These are phyloP conservation scores for Engraulis encrasicolus DNA, from an alignment of 2,113 vertebrate genomes.

Conservation along the genomic window DNA sequence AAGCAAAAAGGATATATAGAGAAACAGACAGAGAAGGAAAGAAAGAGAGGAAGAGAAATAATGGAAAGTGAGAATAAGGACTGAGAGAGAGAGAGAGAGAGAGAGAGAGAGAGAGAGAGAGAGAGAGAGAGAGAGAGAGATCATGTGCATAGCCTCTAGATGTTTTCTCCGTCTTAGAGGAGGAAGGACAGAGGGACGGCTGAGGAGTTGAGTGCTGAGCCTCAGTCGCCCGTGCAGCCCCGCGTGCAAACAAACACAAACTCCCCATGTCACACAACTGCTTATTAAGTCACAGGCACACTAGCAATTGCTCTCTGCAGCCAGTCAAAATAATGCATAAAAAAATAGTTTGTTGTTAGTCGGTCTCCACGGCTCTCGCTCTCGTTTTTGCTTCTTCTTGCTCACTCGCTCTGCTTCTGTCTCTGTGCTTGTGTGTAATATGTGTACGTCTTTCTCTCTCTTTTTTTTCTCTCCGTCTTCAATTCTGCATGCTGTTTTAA, in stretches of 20 bases:
- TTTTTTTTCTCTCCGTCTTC: no score
- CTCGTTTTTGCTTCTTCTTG: slow-evolving; percentile 42
- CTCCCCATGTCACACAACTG: slow-evolving; percentile 64
- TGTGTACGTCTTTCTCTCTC: no score
- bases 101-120: slow-evolving; percentile 17
- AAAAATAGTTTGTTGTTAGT: slow-evolving; percentile 69
- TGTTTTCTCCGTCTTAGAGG: slow-evolving; percentile 51
- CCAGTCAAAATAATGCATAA: slow-evolving; percentile 68
- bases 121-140: slow-evolving; percentile 16
- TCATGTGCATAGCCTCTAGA: slow-evolving; percentile 40
- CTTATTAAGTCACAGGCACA: slow-evolving; percentile 74
- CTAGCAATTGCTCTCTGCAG: slow-evolving; percentile 55
- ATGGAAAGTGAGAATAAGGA: no score
- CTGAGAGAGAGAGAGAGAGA: slow-evolving; percentile 53
- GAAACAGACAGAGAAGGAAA: neutral
- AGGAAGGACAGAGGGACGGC: slow-evolving; percentile 29
- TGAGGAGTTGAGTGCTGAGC: slow-evolving; percentile 37
- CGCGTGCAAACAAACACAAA: slow-evolving; percentile 63
- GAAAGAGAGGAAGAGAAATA: neutral
- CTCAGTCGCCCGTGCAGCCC: slow-evolving; percentile 41
- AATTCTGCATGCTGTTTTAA: slow-evolving; percentile 66
- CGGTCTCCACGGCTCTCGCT: slow-evolving; percentile 64
- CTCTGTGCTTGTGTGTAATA: no score
- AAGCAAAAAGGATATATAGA: slow-evolving; percentile 21
- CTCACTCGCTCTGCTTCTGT: no score